These are phyloP conservation scores for Andricus curvator DNA, from an alignment of 2,888 invertebrate species.

Conservation along the genomic window DNA sequence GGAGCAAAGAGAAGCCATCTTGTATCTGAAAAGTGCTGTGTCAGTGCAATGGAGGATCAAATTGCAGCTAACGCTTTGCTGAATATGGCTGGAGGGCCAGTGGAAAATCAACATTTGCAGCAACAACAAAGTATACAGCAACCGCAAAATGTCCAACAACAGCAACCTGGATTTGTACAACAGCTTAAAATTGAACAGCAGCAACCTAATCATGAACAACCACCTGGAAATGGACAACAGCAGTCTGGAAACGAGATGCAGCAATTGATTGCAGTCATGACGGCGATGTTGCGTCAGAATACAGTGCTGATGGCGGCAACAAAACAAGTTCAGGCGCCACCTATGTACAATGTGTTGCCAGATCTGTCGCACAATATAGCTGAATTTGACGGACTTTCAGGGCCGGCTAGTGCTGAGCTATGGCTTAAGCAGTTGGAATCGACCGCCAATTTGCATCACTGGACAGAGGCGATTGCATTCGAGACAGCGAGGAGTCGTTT, in stretches of 20 bases:
- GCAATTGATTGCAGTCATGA: constrained; percentile 1
- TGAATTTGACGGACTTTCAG: neutral
- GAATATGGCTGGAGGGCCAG: no score
- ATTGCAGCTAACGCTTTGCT: no score
- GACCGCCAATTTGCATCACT: constrained; percentile 41
- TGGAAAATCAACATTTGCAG: neutral
- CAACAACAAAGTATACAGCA: neutral
- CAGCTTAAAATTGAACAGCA: no score
- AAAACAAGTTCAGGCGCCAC: no score
- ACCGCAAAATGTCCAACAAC: neutral
- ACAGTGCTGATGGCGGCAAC: neutral
- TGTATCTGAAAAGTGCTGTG: neutral
- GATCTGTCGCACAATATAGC: constrained; percentile 5
- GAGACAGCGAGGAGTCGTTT: constrained; percentile 50
- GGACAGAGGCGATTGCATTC: constrained; percentile 46
- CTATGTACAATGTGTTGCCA: no score
- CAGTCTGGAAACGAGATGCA: neutral
- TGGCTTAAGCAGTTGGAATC: constrained; percentile 10
- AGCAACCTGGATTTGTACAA: no score
- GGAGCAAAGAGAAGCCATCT: neutral
- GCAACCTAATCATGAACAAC: no score
- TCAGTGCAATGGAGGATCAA: no score
- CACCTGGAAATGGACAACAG: no score
- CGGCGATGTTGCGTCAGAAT: neutral
- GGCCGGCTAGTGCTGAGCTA: neutral